Evolutionary conservation across 2,113 vertebrate species (phyloP), one percentile per base, ranked within the genome.

Genomic region (Cricetomys ansorgei): DNA sequence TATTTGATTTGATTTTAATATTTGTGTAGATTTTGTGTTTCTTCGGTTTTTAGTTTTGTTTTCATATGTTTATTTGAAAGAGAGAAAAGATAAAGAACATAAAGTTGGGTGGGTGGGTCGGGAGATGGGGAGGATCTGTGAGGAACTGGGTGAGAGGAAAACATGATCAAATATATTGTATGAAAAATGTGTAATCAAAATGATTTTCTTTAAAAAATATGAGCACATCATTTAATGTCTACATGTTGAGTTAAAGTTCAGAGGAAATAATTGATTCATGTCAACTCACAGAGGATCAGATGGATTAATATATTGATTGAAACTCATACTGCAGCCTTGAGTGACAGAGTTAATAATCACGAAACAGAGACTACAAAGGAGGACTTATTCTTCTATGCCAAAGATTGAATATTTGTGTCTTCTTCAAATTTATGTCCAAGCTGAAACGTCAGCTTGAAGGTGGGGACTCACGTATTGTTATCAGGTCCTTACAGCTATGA

Each of bases 391-490:
- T 57, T 5, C 37, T 29, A 8, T 62, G 13, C 25, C 57, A 55
- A 29, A 1, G 2, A 16, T 10, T 55, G 37, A 70, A 70, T 81
- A 10, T 59, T 25, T 16, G 1, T 43, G 17, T 37, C 11, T 70
- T 53, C 0, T 0, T 48, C n/a, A 72, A 23, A 40, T 40, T n/a
- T 1, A 16, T 40, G 23, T 48, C 1, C 25, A 84, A 45, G 13
- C 7, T 31, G 57, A 84, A 43, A 84, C 13, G 25, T 15, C 25
- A 45, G n/a, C 34, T n/a, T n/a, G 84, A 48, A 50, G 37, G 45
- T 70, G n/a, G 34, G 1, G 31, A 2, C 23, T 53, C 70, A 7
- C 21, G 34, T 2, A 23, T 10, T 48, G 27, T 67, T 67, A 21
- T 34, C 7, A 55, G 17, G 17, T 34, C 16, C 65, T 45, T 37